These are phyloP conservation scores for Peromyscus aztecus DNA, from an alignment of 2,797 vertebrate species.

Conservation along the genomic window DNA sequence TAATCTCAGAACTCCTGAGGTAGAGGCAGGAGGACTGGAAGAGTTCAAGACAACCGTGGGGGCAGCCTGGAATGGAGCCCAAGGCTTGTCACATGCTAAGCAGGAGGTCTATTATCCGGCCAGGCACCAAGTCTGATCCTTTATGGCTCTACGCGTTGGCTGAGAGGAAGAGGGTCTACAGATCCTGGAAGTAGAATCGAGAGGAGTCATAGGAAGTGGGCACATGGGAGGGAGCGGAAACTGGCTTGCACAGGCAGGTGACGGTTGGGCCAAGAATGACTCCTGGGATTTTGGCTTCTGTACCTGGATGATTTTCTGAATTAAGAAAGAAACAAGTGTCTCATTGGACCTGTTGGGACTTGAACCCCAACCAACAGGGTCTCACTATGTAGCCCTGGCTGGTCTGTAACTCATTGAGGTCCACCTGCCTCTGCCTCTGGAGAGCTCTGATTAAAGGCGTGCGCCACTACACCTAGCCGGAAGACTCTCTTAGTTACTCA, in stretches of 20 bases:
- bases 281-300: constrained; percentile 18
- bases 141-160: neutral
- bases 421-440: neutral
- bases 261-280: neutral
- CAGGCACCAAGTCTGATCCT: neutral
- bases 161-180: neutral
- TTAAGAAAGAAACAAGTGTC: neutral
- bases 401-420: neutral
- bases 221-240: neutral
- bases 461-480: neutral
- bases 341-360: neutral
- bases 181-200: neutral
- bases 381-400: neutral
- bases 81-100: neutral
- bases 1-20: neutral
- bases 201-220: neutral
- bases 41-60: neutral
- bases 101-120: neutral
- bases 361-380: neutral
- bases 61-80: no score
- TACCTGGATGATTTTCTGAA: neutral
- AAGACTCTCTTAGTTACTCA: neutral
- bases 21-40: neutral
- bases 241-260: neutral
- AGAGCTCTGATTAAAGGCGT: neutral